These are phyloP conservation scores for Noctua comes DNA, from an alignment of 2,888 invertebrate species.

Conservation along the genomic window DNA sequence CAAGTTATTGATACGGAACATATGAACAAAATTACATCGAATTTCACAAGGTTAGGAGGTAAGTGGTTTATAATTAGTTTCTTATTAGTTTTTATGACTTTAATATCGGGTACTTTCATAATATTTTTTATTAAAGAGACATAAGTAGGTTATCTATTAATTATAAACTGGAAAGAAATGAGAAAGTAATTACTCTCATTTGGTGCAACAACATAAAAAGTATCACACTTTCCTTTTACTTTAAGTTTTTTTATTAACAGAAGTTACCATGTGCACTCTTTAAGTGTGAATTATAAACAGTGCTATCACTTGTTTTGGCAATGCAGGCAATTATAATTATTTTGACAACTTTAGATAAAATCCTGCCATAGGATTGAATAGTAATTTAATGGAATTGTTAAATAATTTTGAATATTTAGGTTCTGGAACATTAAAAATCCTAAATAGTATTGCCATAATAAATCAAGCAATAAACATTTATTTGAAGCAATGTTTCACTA, in stretches of 20 bases:
- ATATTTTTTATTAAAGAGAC: background rate
- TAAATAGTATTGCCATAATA: background rate
- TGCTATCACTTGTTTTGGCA: constrained; percentile 11
- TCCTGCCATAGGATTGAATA: background rate
- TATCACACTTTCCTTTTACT: background rate
- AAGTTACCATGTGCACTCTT: background rate
- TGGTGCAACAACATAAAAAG: background rate
- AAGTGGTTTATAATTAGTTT: constrained; percentile 61
- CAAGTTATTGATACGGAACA: constrained; percentile 83
- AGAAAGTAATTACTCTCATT: constrained; percentile 26
- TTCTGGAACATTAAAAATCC: background rate
- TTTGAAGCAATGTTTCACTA: constrained; percentile 2
- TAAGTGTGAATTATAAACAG: background rate
- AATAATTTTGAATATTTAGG: background rate
- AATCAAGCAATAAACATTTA: background rate
- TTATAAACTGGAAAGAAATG: constrained; percentile 14
- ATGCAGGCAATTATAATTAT: background rate
- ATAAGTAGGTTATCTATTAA: background rate
- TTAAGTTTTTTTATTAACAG: background rate
- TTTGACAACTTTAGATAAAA: background rate
- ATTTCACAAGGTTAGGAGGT: constrained; percentile 87
- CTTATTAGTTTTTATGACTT: constrained; percentile 11
- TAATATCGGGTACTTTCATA: constrained; percentile 3
- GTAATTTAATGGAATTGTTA: background rate
- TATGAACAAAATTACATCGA: constrained; percentile 82